Evolutionary conservation across 2,113 vertebrate species (phyloP).

Genomic region (Saimiri boliviensis): DNA sequence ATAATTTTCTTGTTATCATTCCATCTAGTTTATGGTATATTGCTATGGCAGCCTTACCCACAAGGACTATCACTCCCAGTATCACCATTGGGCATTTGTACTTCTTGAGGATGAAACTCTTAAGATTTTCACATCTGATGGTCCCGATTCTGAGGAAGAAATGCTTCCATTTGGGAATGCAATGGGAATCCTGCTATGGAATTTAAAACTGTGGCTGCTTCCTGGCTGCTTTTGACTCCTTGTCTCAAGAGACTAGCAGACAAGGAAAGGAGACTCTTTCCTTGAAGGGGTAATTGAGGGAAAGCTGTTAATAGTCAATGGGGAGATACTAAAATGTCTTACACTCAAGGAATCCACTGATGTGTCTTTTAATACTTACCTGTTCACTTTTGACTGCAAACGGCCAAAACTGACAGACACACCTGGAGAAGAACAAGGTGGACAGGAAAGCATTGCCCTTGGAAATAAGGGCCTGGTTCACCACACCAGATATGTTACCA

Average conservation of each 20-base stretch:
- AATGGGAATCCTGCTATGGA: neutral
- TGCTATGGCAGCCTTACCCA: neutral
- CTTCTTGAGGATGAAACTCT: neutral
- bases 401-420: neutral
- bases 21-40: neutral
- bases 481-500: too few species aligned
- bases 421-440: neutral
- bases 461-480: neutral
- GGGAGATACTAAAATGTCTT: neutral
- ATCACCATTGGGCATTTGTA: neutral
- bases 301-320: neutral
- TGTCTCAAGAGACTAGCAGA: neutral
- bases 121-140: neutral
- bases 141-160: neutral
- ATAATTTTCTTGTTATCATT: neutral
- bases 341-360: neutral
- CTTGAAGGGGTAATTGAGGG: neutral
- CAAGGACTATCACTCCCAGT: neutral
- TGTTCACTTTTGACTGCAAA: neutral
- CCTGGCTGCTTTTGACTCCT: neutral
- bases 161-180: neutral
- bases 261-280: neutral
- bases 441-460: neutral
- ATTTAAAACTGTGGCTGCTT: neutral
- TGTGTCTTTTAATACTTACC: neutral